These are phyloP conservation scores for Ethmia dodecea DNA, from an alignment of 2,888 invertebrate genomes.

Conservation along the genomic window DNA sequence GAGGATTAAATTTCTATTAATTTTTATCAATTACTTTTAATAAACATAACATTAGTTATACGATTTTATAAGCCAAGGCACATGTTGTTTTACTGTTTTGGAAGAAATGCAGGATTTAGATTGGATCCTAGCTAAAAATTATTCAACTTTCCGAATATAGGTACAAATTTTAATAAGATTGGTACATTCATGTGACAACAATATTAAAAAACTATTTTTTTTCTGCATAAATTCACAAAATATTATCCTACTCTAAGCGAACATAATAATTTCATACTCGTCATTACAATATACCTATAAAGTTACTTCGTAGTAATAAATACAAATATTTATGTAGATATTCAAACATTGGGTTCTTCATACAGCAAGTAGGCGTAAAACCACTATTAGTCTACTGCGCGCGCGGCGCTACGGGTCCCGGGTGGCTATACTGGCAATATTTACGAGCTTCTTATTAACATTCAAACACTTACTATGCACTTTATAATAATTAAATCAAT, in stretches of 20 bases:
- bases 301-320: conserved; percentile 64
- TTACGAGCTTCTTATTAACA: too few species aligned
- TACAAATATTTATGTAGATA: conserved; percentile 44
- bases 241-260: conserved; percentile 75
- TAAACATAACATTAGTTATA: conserved; percentile 62
- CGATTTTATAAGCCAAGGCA: conserved; percentile 71
- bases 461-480: too few species aligned
- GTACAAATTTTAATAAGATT: conserved; percentile 75
- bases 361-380: conserved; percentile 13
- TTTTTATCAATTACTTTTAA: conserved; percentile 41
- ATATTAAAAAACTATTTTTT: conserved; percentile 76
- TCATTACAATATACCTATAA: conserved; percentile 70
- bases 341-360: conserved; percentile 30
- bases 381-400: conserved; percentile 6
- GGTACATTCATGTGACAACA: conserved; percentile 77
- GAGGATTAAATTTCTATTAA: conserved; percentile 28
- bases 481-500: too few species aligned
- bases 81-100: conserved; percentile 64
- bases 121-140: conserved; percentile 76
- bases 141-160: conserved; percentile 77
- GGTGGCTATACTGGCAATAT: too few species aligned
- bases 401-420: background rate
- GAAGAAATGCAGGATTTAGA: conserved; percentile 72
- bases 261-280: conserved; percentile 60
- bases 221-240: conserved; percentile 76